A percentile compares a stretch with the other conserved stretches of the same genome.
Evolutionary conservation across 2,888 invertebrate genomes (phyloP).

Genomic region (Drosophila pseudotalamancana): DNA sequence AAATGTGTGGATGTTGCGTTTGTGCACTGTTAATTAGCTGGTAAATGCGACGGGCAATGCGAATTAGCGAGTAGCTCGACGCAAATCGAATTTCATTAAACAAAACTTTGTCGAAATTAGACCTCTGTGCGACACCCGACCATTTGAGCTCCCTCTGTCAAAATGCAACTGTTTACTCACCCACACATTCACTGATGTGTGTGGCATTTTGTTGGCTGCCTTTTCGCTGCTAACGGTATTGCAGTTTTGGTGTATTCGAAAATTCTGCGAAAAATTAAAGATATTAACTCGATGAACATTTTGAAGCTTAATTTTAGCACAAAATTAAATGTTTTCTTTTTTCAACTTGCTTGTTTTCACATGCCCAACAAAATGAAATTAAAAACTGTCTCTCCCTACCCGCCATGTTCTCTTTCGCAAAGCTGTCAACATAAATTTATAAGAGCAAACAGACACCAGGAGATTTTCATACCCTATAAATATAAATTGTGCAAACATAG

Average conservation of each 20-base stretch:
- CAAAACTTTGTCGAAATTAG: slow-evolving; percentile 21
- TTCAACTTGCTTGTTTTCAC: slow-evolving; percentile 45
- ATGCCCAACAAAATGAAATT: slow-evolving; percentile 46
- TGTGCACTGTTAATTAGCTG: slow-evolving; percentile 50
- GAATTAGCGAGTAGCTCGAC: slow-evolving; percentile 4
- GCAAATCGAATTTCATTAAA: slow-evolving; percentile 67
- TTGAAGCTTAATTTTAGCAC: slow-evolving; percentile 18
- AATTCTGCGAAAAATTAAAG: slow-evolving; percentile 11
- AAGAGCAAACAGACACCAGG: slow-evolving; percentile 16
- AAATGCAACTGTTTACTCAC: not conserved
- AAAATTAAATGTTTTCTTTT: slow-evolving; percentile 46
- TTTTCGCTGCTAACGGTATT: slow-evolving; percentile 17
- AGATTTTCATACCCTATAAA: slow-evolving; percentile 42
- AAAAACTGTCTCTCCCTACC: slow-evolving; percentile 28
- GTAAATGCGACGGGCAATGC: slow-evolving; percentile 26
- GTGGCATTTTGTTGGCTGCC: slow-evolving; percentile 60
- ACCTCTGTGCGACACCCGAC: not conserved
- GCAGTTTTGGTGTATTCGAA: slow-evolving; percentile 23
- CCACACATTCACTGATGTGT: not conserved
- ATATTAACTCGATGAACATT: slow-evolving; percentile 5
- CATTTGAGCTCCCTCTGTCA: slow-evolving; percentile 3
- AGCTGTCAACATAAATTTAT: slow-evolving; percentile 49
- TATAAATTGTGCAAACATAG: not conserved
- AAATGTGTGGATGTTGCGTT: not conserved
- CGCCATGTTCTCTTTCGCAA: not conserved